These are phyloP conservation scores for Myotis vivesi DNA, from an alignment of 2,797 vertebrate genomes.

Conservation along the genomic window DNA sequence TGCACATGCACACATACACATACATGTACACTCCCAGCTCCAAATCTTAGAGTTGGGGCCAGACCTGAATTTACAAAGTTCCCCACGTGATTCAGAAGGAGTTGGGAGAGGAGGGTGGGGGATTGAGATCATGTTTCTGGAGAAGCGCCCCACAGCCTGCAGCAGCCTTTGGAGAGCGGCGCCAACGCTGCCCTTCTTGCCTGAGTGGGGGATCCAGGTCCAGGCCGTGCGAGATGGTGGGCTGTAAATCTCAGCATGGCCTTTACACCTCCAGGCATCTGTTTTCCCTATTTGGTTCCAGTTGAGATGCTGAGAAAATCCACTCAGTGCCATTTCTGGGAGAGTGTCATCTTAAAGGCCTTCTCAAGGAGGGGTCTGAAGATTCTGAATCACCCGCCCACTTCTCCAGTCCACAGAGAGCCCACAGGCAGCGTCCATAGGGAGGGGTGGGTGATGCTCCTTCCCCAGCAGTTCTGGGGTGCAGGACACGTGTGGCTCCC, in stretches of 20 bases:
- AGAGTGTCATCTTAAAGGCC: neutral
- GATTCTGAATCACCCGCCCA: neutral
- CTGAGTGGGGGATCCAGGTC: neutral
- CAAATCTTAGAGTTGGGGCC: neutral
- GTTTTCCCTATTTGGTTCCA: neutral
- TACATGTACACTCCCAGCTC: neutral
- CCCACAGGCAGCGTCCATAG: neutral
- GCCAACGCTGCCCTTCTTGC: neutral
- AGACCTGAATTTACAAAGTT: neutral
- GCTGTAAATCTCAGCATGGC: neutral
- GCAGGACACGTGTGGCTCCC: neutral
- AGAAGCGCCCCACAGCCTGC: neutral
- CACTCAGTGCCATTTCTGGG: neutral
- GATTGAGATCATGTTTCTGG: neutral
- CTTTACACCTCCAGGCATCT: neutral
- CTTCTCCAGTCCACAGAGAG: neutral
- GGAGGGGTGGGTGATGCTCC: neutral
- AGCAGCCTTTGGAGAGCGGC: accelerated
- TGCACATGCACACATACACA: neutral
- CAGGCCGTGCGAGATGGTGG: neutral
- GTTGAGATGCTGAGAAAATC: neutral
- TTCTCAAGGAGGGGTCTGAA: neutral
- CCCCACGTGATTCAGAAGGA: neutral
- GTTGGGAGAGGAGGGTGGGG: neutral
- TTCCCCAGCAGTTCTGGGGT: neutral